phyloP scores from a whole-genome alignment of 2,113 vertebrate species.

The Marmota monax region DNA sequence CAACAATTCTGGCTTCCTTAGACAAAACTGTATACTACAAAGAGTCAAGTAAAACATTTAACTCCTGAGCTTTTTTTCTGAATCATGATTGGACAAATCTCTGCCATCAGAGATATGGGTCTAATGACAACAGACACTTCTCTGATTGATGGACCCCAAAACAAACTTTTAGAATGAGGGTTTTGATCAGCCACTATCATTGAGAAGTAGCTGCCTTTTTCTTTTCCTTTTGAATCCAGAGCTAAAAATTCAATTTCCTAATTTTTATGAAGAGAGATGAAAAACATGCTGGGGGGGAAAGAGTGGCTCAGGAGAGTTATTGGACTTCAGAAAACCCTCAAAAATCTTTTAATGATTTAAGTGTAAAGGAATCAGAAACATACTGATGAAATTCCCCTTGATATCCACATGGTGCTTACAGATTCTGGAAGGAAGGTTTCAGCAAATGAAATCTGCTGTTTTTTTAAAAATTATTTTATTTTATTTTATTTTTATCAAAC shows the following conservation, averaged over 20 bases:
- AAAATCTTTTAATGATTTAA: constrained; percentile 84
- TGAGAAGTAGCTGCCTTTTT: constrained; percentile 5
- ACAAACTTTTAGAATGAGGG: not conserved
- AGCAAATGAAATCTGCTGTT: constrained; percentile 65
- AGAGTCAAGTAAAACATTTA: not conserved
- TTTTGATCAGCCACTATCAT: constrained; percentile 55
- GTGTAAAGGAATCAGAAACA: constrained; percentile 78
- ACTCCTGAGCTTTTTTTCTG: not conserved
- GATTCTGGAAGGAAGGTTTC: constrained; percentile 67
- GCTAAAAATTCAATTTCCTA: constrained; percentile 79
- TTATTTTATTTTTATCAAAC: constrained; percentile 55
- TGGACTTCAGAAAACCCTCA: constrained; percentile 76
- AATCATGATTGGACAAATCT: not conserved
- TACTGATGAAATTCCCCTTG: constrained; percentile 72
- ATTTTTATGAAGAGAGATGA: constrained; percentile 78
- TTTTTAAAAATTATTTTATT: not conserved
- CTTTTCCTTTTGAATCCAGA: constrained; percentile 20
- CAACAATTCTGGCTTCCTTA: not conserved
- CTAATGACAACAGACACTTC: not conserved
- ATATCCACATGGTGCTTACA: constrained; percentile 64
- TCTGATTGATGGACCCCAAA: not conserved
- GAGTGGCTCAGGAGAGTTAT: constrained; percentile 70
- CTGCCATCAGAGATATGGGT: not conserved
- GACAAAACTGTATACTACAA: not conserved
- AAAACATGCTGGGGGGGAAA: constrained; percentile 61